Evolutionary conservation across 2,113 vertebrate species (phyloP), one percentile per base, ranked within the genome.

Genomic region (Phalacrocorax pelagicus): DNA sequence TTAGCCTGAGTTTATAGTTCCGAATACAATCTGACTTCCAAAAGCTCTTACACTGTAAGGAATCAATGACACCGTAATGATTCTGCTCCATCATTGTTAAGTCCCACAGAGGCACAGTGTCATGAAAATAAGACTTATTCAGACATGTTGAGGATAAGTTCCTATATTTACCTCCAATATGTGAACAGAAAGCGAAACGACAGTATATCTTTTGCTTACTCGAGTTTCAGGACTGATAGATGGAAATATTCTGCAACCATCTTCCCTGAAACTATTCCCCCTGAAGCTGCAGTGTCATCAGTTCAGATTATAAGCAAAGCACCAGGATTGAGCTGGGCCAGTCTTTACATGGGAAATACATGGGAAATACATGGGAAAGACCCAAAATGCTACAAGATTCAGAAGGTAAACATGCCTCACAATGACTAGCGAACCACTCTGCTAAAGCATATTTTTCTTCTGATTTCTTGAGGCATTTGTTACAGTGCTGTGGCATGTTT

Each of bases 61-160:
- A 96, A 93, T 77, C 38, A 1, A 90, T 88, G 94, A 61, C 89
- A 81, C 46, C 0, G 0, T 91, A 96, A 95, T 82, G 86, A 79
- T 93, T 73, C 84, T 80, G 84, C 58, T 95, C 78, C 55, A 81
- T 92, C 94, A 82, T 86, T 85, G 66, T 91, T 93, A 92, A 80
- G 73, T 62, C 62, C 20, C 36, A 65, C 36, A 61, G 12, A 95
- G 86, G 57, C 73, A 84, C 6, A 40, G 23, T 85, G 93, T 94
- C 91, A 49, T 36, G 89, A 82, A 97, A 97, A 95, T 70, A 86
- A 96, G 94, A 94, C 54, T 40, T 85, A 94, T 91, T 89, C 92
- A 92, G 78, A 73, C 66, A 59, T 36, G 26, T 24, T 72, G 89
- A 82, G 46, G 46, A 88, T 69, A 85, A 94, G 84, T 83, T 92